Evolutionary conservation across 2,797 vertebrate genomes (phyloP).

Genomic region (Hemibagrus guttatus): DNA sequence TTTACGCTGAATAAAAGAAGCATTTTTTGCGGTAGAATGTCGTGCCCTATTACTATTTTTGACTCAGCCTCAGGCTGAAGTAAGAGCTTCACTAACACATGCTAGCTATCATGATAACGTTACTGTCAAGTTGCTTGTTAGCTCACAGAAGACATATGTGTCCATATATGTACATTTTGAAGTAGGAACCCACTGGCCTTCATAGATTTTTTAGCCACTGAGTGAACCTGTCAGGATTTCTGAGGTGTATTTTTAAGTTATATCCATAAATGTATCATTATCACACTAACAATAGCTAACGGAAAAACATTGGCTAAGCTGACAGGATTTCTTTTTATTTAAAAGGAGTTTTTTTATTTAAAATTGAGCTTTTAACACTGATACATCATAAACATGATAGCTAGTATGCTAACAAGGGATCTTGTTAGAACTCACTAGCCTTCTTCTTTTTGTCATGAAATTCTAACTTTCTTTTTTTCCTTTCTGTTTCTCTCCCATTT

Average conservation of each 20-base stretch:
- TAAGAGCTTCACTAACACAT: background rate
- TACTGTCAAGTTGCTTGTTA: background rate
- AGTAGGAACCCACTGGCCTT: background rate
- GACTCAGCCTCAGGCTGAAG: background rate
- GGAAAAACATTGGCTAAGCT: background rate
- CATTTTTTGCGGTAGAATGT: background rate
- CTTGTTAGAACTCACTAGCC: background rate
- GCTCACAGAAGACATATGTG: background rate
- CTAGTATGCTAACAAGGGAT: background rate
- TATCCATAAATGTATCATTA: background rate
- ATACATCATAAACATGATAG: background rate
- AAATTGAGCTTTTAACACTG: background rate
- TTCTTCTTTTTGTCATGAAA: background rate
- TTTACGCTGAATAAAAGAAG: background rate
- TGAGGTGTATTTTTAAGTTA: background rate
- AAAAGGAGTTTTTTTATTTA: background rate
- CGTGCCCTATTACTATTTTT: background rate
- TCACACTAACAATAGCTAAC: background rate
- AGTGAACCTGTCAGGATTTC: background rate
- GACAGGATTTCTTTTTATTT: background rate
- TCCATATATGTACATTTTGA: background rate
- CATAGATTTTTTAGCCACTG: background rate
- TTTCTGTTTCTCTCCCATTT: background rate
- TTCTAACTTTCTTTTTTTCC: background rate
- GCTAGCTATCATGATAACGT: background rate